Evolutionary conservation across 2,113 vertebrate genomes (phyloP), one percentile per base, ranked within the genome.

Genomic region (Rhagologus leucostigma): DNA sequence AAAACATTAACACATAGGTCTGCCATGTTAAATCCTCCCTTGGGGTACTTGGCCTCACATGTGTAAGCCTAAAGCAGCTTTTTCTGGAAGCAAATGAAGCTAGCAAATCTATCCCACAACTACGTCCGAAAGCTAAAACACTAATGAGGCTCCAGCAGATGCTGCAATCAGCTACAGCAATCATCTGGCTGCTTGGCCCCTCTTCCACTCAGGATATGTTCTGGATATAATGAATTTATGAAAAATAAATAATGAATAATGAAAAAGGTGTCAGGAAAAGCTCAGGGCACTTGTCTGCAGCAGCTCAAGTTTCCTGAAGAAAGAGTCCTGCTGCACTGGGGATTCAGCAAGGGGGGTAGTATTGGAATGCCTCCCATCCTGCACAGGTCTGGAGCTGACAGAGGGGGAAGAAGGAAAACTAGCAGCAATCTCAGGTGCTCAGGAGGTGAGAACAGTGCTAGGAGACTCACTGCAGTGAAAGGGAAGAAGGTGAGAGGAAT

Each of bases 21-120:
- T 95, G 67, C 64, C 59, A 47, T 64, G 56, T 90, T 80, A 88
- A 93, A 92, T 84, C 89, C 56, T 81, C 55, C 63, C 73, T 77
- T 14, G 1, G 59, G 46, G 39, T 86, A 53, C 73, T 69, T 62
- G 50, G 90, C 76, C 73, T 93, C 77, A 49, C 46, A 32, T 22
- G 30, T 85, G 55, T 86, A 93, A 92, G 65, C 87, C 65, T 89
- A 92, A 95, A 95, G 73, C 60, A 95, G 91, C 91, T 94, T 97
- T 95, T 79, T n/a, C 65, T 85, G 74, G 81, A 82, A 79, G 89
- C 49, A 92, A 95, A 95, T 60, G 76, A 95, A 93, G 46, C 22
- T 32, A 69, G 80, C 69, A 92, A 87, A 92, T 96, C 64, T 91
- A 78, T 91, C 62, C 60, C 9, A 3, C 53, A 87, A 76, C 89